These are phyloP conservation scores for Oncorhynchus clarkii DNA, from an alignment of 2,113 vertebrate species.

Conservation along the genomic window DNA sequence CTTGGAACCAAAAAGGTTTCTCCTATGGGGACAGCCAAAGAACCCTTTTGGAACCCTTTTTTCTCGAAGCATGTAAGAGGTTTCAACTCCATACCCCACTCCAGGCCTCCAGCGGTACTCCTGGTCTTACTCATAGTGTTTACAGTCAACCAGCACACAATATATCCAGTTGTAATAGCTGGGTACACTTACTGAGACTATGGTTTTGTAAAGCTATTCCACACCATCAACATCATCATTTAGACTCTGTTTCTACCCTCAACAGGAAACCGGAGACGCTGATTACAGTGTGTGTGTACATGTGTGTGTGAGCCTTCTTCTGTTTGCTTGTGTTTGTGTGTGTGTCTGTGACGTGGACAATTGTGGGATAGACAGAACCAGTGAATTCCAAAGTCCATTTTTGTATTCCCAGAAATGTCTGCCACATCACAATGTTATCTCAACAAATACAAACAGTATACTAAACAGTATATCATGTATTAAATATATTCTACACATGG, in stretches of 20 bases:
- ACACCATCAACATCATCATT: slow-evolving; percentile 7
- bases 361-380: neutral
- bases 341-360: neutral
- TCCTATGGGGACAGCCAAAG: no score
- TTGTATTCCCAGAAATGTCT: neutral
- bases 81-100: neutral
- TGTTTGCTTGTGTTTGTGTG: slow-evolving; percentile 2
- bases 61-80: no score
- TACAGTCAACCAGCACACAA: slow-evolving; percentile 50
- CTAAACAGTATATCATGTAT: neutral
- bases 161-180: slow-evolving; percentile 55
- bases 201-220: neutral
- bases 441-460: neutral
- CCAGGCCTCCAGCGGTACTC: neutral
- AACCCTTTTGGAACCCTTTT: no score
- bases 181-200: slow-evolving; percentile 32
- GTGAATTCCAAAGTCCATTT: neutral
- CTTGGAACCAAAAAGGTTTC: no score
- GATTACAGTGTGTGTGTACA: neutral
- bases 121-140: slow-evolving; percentile 44
- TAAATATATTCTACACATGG: neutral
- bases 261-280: neutral
- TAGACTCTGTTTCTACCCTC: neutral
- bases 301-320: neutral
- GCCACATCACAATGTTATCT: neutral